Evolutionary conservation across 2,113 vertebrate genomes (phyloP), one percentile per base, ranked within the genome.

Genomic region (Pica pica): DNA sequence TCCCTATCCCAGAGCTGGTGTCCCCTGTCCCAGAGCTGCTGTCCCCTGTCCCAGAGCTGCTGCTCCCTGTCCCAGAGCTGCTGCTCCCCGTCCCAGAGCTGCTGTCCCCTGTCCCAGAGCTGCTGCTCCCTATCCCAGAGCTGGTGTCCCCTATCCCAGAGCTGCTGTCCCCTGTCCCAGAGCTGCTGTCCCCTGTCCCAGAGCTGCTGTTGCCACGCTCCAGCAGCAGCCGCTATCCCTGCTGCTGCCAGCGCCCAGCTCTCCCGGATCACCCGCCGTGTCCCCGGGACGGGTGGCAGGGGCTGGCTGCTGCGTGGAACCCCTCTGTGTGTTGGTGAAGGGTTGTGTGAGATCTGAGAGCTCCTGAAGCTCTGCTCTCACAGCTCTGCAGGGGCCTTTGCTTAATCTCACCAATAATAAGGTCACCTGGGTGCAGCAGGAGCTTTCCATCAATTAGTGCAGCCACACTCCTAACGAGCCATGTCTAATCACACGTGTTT

Each of bases 131-230:
- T 1, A 15, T 24, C 56, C 55, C 12, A 22, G 33, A n/a, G 11
- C 13, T n/a, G 0, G 1, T 21, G 12, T 50, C 4, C 17, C 16
- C 28, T 7, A 0, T 74, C 39, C 41, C 24, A 74, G 23, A 49
- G 41, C 41, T 69, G 1, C 1, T 0, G 0, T 69, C 28, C 22
- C 49, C 41, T 7, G 3, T 27, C 14, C 4, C 4, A 35, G 22
- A 27, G 5, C 23, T n/a, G n/a, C n/a, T n/a, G n/a, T n/a, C n/a
- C n/a, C n/a, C n/a, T n/a, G n/a, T n/a, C 57, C 56, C 13, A 23
- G 56, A 56, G 21, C 35, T 61, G 50, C 1, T 80, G 41, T 2
- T 50, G 35, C 65, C 46, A 1, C 44, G 68, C 49, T 84, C 59
- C 83, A 75, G 21, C 57, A 64, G 68, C 87, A 79, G 50, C 75